phyloP scores from a whole-genome alignment of 2,888 invertebrate genomes.

The Caradrina kadenii region DNA sequence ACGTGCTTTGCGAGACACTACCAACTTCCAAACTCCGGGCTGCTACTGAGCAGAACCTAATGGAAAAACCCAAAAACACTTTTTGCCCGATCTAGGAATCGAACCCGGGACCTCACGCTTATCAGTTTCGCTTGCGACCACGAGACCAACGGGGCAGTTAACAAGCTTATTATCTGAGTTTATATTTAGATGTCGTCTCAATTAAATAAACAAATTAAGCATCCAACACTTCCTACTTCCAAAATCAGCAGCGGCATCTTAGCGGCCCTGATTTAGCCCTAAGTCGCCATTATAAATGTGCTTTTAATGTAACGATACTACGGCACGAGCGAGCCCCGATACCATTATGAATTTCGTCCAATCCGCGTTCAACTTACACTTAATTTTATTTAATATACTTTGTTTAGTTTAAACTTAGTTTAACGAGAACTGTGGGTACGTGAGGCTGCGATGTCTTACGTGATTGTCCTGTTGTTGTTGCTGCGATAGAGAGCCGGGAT shows the following conservation, averaged over 20 bases:
- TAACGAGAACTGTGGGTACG: conserved; percentile 9
- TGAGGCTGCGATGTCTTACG: neutral
- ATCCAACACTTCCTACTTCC: conserved; percentile 26
- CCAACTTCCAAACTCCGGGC: too few species aligned
- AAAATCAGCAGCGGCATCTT: conserved; percentile 75
- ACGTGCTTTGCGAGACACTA: too few species aligned
- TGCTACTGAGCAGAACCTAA: too few species aligned
- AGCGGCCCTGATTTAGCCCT: conserved; percentile 81
- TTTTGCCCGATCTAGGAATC: too few species aligned
- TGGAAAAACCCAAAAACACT: too few species aligned
- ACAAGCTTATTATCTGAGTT: too few species aligned
- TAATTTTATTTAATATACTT: conserved; percentile 65
- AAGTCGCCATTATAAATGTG: conserved; percentile 87
- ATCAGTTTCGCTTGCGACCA: too few species aligned
- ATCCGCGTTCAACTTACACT: conserved; percentile 66
- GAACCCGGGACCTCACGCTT: too few species aligned
- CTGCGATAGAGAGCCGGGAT: neutral
- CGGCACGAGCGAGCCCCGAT: conserved; percentile 81
- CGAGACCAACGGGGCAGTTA: too few species aligned
- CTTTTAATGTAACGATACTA: conserved; percentile 86
- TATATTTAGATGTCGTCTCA: too few species aligned
- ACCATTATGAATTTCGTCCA: conserved; percentile 82
- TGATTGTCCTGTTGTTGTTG: neutral
- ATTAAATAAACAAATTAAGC: conserved; percentile 4
- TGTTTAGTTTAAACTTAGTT: conserved; percentile 34